Evolutionary conservation across 2,888 invertebrate species (phyloP), one percentile per base, ranked within the genome.

Genomic region (Cyclophora punctaria): DNA sequence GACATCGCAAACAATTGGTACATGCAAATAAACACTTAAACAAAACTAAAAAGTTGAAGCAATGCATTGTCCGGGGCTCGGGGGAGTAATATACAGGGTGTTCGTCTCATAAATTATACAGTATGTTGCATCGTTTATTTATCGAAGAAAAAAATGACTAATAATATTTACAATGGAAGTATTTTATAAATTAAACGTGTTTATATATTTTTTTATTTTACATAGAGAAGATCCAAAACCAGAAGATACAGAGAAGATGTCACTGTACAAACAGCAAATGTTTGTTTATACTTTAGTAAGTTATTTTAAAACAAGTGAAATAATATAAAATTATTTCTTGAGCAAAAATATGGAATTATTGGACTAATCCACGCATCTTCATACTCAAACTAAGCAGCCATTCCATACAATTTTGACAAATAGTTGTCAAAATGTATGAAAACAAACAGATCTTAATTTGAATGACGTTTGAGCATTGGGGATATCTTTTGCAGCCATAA

Each of bases 1-100:
- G 83, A 80, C 55, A 66, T 75, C 71, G 86, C 88, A 88, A 88
- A 87, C 71, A 88, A 80, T 78, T 60, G 20, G 20, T 83, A 88
- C 87, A 88, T 88, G 87, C 87, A 87, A 87, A 86, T 78, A 66
- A 83, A 86, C 80, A 86, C 77, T 68, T 69, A 76, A 67, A 71
- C 67, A 66, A 74, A 20, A 76, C 69, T 64, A 74, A 81, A 20
- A 80, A 75, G 65, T 71, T 67, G 57, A 87, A 86, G 86, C 86
- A 64, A 86, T 87, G 86, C 86, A 75, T 73, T 71, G 70, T 69
- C 20, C 20, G 20, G 70, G 73, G 75, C 73, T 70, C 59, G 60
- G 62, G 72, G 76, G 73, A 64, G 35, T 7, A 20, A 48, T 50
- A 47, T 49, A 53, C 45, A 41, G 4, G 44, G 20, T 48, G 46